These are phyloP conservation scores for Helarctos malayanus DNA, from an alignment of 2,797 vertebrate genomes.

Conservation along the genomic window DNA sequence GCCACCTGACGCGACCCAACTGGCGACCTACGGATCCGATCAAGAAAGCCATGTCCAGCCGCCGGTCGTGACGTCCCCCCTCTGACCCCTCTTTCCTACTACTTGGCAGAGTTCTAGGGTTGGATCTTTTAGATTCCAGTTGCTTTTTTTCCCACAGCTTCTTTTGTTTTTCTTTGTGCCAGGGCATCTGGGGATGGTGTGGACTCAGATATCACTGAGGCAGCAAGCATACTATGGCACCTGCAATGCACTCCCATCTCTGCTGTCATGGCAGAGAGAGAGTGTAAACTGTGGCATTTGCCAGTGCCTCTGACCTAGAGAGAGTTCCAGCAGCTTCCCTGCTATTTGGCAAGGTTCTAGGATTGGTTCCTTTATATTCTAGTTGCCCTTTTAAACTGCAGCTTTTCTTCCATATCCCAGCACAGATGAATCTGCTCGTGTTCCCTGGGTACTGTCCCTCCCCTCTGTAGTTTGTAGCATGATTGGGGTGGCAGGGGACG, in stretches of 20 bases:
- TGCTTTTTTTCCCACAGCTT: neutral
- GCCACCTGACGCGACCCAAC: conserved; percentile 1
- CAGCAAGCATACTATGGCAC: neutral
- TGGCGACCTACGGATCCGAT: neutral
- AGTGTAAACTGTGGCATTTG: neutral
- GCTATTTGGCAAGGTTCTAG: neutral
- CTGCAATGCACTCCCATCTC: neutral
- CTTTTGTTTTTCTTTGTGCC: neutral
- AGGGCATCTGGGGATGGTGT: neutral
- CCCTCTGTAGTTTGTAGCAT: neutral
- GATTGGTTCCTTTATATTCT: neutral
- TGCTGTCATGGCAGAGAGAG: neutral
- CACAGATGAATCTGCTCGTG: neutral
- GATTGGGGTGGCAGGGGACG: neutral
- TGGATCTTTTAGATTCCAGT: neutral
- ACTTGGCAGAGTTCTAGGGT: too few relatives aligned
- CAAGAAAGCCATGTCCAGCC: conserved; percentile 59
- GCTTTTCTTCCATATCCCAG: neutral
- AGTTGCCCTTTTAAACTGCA: neutral
- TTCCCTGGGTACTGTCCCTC: neutral
- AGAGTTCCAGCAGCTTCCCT: neutral
- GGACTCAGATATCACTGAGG: neutral
- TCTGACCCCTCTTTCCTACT: too few relatives aligned
- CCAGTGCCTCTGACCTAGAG: neutral
- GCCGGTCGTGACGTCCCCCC: too few relatives aligned